phyloP scores from a whole-genome alignment of 2,797 vertebrate species.

The Mareca penelope region DNA sequence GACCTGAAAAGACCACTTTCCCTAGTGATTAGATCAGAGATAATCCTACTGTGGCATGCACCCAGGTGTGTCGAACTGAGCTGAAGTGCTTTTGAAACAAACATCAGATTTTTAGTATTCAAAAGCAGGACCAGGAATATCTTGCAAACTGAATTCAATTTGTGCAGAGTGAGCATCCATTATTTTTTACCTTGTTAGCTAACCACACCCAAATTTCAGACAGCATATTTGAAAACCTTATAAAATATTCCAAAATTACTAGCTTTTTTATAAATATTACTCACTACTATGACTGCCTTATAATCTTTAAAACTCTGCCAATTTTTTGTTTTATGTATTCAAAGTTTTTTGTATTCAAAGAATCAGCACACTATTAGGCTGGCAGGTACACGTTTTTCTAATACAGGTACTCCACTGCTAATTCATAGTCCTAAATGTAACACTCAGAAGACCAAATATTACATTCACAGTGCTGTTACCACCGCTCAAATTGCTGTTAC shows the following conservation, averaged over 20 bases:
- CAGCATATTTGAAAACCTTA: not conserved
- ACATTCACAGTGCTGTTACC: not conserved
- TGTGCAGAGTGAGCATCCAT: not conserved
- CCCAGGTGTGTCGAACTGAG: constrained; percentile 53
- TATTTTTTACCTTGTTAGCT: not conserved
- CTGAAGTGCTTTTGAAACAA: constrained; percentile 52
- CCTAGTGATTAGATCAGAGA: constrained; percentile 55
- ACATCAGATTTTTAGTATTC: constrained; percentile 32
- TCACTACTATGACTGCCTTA: not conserved
- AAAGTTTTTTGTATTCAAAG: not conserved
- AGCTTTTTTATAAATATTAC: not conserved
- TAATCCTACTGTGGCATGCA: constrained; percentile 57
- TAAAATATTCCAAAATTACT: not conserved
- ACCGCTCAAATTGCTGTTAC: not conserved
- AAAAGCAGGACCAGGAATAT: not conserved
- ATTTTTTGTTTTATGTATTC: too few relatives aligned
- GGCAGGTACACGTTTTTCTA: not conserved
- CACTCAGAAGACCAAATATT: not conserved
- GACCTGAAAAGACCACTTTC: constrained; percentile 65
- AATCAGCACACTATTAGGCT: not conserved
- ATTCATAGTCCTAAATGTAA: not conserved
- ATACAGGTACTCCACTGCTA: not conserved
- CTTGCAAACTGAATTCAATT: constrained; percentile 4
- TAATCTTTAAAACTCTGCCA: not conserved
- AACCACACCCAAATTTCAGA: not conserved